Base-by-base conservation (phyloP, 2,888 invertebrate species). In the Lasioglossum figueresi region DNA sequence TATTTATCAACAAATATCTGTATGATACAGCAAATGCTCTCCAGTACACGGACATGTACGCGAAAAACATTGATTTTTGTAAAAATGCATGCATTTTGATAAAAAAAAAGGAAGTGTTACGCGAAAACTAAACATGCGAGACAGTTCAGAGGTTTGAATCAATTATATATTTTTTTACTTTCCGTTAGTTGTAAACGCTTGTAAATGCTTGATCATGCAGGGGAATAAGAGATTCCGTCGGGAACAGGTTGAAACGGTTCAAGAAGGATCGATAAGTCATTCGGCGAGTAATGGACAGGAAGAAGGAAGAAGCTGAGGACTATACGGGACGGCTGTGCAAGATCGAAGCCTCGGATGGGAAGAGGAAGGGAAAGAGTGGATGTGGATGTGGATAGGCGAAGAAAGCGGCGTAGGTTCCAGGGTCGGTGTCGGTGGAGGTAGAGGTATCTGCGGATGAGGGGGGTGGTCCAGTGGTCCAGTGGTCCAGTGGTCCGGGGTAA, bases 401-500 rank as follows among this genome's bases (percentile, higher is more conserved):
- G 68, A 40, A 68, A 68, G n/a, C 68, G 12, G 1, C 19, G 66
- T 66, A 68, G n/a, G 68, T 37, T 68, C 23, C 23, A 68, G 68
- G 40, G n/a, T 23, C 23, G 66, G 19, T 68, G 31, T 6, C n/a
- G 52, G 3, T 52, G n/a, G 52, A 10, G 66, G 66, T 63, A 31
- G 63, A 34, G 66, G 19, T 68, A 68, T 23, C 68, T 23, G 37
- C 37, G 37, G 31, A 56, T 34, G 37, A 68, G 37, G 43, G 83
- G 76, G 27, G 40, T 70, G 70, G 71, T n/a, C 43, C 43, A 23
- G 40, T n/a, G 71, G 63, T 63, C 63, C 27, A 37, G 40, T 23
- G 43, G 59, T 31, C 59, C 37, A 40, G 76, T 76, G 80, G 78
- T 82, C 79, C 82, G 79, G 84, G 82, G 80, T 82, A 82, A 85